Conservation (phyloP, 2,888 invertebrate genomes). For the Mantis religiosa region DNA sequence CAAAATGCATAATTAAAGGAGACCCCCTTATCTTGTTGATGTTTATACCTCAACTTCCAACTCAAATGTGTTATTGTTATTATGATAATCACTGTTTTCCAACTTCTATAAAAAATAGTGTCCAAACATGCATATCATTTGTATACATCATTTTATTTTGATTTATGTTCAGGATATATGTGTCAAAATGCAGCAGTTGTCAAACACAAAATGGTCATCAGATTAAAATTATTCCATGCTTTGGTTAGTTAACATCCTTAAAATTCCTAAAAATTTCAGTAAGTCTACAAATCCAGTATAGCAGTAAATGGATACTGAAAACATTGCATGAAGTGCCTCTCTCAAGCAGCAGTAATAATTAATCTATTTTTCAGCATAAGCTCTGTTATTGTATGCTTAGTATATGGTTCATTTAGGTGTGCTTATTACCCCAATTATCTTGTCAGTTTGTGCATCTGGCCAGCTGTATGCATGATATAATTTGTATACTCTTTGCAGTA, state of each 20-base stretch:
- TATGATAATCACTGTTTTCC: no score
- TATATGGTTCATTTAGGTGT: no score
- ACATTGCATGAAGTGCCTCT: not conserved
- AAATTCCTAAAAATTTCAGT: not conserved
- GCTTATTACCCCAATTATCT: no score
- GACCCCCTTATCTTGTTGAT: no score
- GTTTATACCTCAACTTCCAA: no score
- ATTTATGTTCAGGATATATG: not conserved
- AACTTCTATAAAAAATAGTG: no score
- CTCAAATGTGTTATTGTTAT: no score
- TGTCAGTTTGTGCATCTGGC: no score
- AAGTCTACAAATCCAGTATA: not conserved
- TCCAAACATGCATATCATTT: not conserved
- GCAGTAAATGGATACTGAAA: not conserved
- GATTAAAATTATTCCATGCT: not conserved
- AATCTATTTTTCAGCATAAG: not conserved
- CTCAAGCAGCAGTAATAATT: not conserved
- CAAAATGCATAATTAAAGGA: no score
- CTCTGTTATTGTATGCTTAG: no score
- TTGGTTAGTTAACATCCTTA: not conserved
- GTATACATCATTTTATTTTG: not conserved
- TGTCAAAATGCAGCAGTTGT: not conserved
- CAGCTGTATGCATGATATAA: no score
- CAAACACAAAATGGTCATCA: not conserved
- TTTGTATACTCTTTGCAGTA: no score